These are phyloP conservation scores for Rachycentron canadum DNA, from an alignment of 2,797 vertebrate species.

Conservation along the genomic window DNA sequence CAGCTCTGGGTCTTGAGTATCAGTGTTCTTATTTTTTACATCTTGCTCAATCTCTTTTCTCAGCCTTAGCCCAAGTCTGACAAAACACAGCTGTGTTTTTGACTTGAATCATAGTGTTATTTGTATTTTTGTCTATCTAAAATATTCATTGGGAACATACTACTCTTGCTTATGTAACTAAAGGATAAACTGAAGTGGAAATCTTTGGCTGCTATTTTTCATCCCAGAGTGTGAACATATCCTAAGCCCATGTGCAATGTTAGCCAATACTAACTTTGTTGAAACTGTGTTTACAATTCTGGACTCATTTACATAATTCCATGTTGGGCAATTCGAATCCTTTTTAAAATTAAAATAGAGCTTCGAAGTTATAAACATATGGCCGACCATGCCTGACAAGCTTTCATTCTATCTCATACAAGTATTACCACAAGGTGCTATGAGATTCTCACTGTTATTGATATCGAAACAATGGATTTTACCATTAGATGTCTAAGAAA, in stretches of 20 bases:
- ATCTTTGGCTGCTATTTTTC: neutral
- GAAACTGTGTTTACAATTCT: neutral
- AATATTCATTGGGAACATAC: conserved; percentile 1
- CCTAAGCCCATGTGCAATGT: neutral
- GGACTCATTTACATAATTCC: neutral
- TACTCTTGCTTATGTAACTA: conserved; percentile 16
- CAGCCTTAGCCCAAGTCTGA: conserved; percentile 1
- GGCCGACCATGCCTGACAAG: neutral
- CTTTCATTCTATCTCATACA: neutral
- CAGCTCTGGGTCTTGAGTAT: conserved; percentile 18
- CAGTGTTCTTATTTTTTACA: conserved; percentile 5
- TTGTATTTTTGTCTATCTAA: neutral
- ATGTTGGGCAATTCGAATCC: neutral
- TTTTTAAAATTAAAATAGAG: neutral
- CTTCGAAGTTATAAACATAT: neutral
- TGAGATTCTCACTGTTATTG: neutral
- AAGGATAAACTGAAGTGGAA: conserved; percentile 22
- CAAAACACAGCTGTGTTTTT: conserved; percentile 3
- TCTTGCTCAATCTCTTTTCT: conserved; percentile 10
- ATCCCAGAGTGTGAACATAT: neutral
- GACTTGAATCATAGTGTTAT: neutral
- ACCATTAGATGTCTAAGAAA: neutral
- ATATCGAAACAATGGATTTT: neutral
- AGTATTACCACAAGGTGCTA: neutral
- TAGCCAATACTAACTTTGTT: neutral